These are phyloP conservation scores for Eumaeus atala DNA, from an alignment of 1,140 invertebrate genomes.

Conservation along the genomic window DNA sequence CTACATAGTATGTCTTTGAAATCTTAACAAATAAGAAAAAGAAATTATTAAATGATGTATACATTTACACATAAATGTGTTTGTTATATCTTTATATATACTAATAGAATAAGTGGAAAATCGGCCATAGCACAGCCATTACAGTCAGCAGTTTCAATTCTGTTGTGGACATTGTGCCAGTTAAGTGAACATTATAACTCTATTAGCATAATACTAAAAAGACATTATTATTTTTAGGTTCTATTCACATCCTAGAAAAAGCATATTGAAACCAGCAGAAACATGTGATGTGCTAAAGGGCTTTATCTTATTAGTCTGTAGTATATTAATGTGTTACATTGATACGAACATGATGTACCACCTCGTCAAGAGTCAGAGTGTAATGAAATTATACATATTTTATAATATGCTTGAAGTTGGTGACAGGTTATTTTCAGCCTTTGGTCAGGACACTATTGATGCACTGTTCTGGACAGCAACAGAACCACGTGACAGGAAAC, in stretches of 20 bases:
- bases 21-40: no score
- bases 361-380: constrained; percentile 97
- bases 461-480: constrained; percentile 98
- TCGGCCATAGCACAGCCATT: no score
- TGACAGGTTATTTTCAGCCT: constrained; percentile 95
- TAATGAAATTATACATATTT: constrained; percentile 99
- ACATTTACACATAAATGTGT: no score
- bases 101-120: no score
- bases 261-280: constrained; percentile 89
- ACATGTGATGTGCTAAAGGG: constrained; percentile 97
- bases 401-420: constrained; percentile 99
- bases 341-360: constrained; percentile 99
- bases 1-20: no score
- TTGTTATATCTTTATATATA: no score
- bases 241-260: constrained; percentile 53
- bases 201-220: no score
- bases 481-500: constrained; percentile 87
- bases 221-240: constrained; percentile 38
- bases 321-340: constrained; percentile 89
- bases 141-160: no score
- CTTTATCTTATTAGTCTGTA: constrained; percentile 88
- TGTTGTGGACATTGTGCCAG: no score
- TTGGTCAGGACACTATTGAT: constrained; percentile 98
- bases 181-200: no score
- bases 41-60: no score